Evolutionary conservation across 2,888 invertebrate species (phyloP).

Genomic region (Arctia plantaginis): DNA sequence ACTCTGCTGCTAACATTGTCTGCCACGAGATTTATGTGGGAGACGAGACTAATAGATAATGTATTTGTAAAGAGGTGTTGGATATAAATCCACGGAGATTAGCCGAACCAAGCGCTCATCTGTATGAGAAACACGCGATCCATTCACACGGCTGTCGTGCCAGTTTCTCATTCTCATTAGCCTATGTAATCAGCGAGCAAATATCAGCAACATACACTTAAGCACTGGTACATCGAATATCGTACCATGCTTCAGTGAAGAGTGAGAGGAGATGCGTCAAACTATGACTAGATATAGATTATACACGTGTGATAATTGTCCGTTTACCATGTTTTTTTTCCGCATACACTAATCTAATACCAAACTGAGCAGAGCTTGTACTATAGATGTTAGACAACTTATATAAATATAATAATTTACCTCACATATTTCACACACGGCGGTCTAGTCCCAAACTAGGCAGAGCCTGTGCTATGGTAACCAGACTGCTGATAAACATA

Average conservation of each 20-base stretch:
- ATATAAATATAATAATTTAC: too few species aligned
- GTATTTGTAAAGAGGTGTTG: conserved; percentile 15
- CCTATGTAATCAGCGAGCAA: conserved; percentile 3
- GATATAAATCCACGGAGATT: conserved; percentile 22
- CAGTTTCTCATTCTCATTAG: conserved; percentile 8
- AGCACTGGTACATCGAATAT: background rate
- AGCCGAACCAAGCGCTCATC: conserved; percentile 9
- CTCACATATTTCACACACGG: too few species aligned
- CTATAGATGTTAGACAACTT: too few species aligned
- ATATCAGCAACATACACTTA: conserved; percentile 1
- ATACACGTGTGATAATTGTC: too few species aligned
- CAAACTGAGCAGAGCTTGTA: too few species aligned
- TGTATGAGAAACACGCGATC: conserved; percentile 9
- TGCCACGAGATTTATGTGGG: conserved; percentile 44
- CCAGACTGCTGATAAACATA: too few species aligned
- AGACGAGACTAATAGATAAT: conserved; percentile 20
- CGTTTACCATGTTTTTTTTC: too few species aligned
- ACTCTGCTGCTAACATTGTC: conserved; percentile 31
- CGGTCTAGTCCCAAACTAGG: too few species aligned
- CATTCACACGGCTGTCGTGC: conserved; percentile 12
- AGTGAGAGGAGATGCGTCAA: too few species aligned
- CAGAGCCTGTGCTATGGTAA: too few species aligned
- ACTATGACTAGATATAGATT: too few species aligned
- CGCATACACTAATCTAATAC: too few species aligned
- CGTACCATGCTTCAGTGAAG: background rate